A percentile compares a stretch with the other conserved stretches of the same genome.
Conservation (phyloP, 92 coral and sea anemone species). For the Parazoanthus darwini region DNA sequence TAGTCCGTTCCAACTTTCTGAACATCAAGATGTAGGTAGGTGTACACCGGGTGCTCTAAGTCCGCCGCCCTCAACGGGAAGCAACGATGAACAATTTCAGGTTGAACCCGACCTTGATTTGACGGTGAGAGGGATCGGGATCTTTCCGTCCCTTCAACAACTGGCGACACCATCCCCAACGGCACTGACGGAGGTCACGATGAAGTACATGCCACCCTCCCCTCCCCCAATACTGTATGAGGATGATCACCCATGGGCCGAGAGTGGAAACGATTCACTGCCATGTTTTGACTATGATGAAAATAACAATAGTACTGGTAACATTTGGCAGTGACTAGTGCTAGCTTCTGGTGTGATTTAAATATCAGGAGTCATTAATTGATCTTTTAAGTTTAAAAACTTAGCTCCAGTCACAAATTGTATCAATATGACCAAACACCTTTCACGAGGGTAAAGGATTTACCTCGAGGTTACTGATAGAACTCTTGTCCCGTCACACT, state of each 20-base stretch:
- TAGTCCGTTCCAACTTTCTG: constrained; percentile 62
- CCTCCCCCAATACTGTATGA: constrained; percentile 77
- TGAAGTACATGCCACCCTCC: constrained; percentile 92
- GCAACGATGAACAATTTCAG: constrained; percentile 69
- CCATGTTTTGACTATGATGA: constrained; percentile 68
- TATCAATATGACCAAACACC: too few relatives aligned
- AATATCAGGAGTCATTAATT: background rate
- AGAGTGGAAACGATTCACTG: constrained; percentile 64
- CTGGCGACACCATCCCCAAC: constrained; percentile 86
- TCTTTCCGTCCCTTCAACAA: constrained; percentile 73
- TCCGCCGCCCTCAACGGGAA: constrained; percentile 73
- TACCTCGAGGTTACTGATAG: too few relatives aligned
- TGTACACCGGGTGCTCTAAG: constrained; percentile 50
- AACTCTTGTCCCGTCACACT: too few relatives aligned
- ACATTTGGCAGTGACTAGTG: constrained; percentile 54
- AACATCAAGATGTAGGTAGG: constrained; percentile 37
- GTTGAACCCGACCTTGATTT: constrained; percentile 86
- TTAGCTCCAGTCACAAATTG: too few relatives aligned
- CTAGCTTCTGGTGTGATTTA: background rate
- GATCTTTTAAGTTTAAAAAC: too few relatives aligned
- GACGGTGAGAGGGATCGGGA: constrained; percentile 84
- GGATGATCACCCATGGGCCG: constrained; percentile 97
- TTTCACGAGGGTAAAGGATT: too few relatives aligned
- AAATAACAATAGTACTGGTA: constrained; percentile 61
- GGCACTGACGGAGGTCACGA: constrained; percentile 78